Evolutionary conservation across 1,140 invertebrate species (phyloP), one percentile per base, ranked within the genome.

Genomic region (Pollicipes pollicipes): DNA sequence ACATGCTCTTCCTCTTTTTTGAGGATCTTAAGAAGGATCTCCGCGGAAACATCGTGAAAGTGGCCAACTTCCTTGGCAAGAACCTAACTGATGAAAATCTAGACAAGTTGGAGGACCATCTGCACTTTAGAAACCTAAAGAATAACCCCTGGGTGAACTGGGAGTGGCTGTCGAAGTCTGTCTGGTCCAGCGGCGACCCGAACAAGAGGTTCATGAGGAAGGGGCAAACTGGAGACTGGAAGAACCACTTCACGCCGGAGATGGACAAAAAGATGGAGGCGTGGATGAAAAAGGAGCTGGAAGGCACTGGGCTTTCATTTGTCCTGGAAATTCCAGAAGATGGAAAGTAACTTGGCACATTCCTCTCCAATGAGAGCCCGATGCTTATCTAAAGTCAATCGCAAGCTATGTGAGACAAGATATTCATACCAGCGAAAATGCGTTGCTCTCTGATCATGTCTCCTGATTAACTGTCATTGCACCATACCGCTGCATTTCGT

Each of bases 1-100:
- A 93, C 74, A 79, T 93, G 3, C 79, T 91, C 0, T 89, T 94
- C 74, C 78, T 93, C 30, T 91, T 86, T 73, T 95, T 90, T 76
- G 91, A 95, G 81, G 90, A 93, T 68, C 68, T 72, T 35, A 72
- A 72, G 68, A 63, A 83, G 76, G 84, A 92, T 79, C 81, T 89
- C 71, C 79, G 82, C 0, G 80, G 78, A 0, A 84, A 83, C 0
- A 84, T 92, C 3, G 79, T 81, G 27, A 85, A 83, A 76, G 87
- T 90, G 26, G 88, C 89, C 0, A 76, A 83, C 28, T 94, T 93
- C 78, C 77, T 95, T 13, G 83, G 83, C 0, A 89, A 89, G 78
- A 77, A 78, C 0, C 73, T 91, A 6, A 84, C 80, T 0, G 85
- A 88, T 0, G 81, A 86, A 26, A 82, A 90, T 70, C 79, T 90